phyloP scores from a whole-genome alignment of 2,888 invertebrate species.

The Didymodactylos carnosus region DNA sequence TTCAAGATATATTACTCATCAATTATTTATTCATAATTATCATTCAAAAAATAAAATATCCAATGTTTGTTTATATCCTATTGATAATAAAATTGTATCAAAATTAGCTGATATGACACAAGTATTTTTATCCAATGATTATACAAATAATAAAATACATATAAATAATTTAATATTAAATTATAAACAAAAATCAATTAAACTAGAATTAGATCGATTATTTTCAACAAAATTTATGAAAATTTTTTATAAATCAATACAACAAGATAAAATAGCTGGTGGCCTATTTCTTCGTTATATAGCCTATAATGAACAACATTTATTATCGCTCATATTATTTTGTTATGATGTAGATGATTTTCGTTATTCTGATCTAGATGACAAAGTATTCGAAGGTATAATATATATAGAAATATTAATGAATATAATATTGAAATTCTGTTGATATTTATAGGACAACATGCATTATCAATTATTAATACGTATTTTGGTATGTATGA shows the following conservation, averaged over 20 bases:
- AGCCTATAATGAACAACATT: not conserved
- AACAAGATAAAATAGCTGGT: slow-evolving; percentile 9
- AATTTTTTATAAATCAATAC: slow-evolving; percentile 3
- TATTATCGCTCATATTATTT: slow-evolving; percentile 7
- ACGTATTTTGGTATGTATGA: slow-evolving; percentile 6
- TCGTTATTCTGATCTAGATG: not conserved
- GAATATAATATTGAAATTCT: too few species aligned
- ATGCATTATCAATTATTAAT: slow-evolving; percentile 11
- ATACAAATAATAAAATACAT: not conserved
- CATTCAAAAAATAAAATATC: not conserved
- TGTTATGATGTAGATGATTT: slow-evolving; percentile 14
- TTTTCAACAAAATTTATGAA: not conserved
- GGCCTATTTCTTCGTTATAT: slow-evolving; percentile 12
- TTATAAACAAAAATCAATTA: not conserved
- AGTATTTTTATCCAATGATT: not conserved
- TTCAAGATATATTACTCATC: slow-evolving; percentile 17
- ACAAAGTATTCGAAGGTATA: slow-evolving; percentile 2
- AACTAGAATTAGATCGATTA: not conserved
- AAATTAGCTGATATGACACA: not conserved
- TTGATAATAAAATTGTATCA: not conserved
- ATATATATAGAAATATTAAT: too few species aligned
- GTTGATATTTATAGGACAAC: too few species aligned
- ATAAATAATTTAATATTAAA: not conserved
- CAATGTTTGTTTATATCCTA: not conserved
- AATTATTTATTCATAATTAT: not conserved